Evolutionary conservation across 2,888 invertebrate species (phyloP).

Genomic region (Cataglyphis altisquamis): DNA sequence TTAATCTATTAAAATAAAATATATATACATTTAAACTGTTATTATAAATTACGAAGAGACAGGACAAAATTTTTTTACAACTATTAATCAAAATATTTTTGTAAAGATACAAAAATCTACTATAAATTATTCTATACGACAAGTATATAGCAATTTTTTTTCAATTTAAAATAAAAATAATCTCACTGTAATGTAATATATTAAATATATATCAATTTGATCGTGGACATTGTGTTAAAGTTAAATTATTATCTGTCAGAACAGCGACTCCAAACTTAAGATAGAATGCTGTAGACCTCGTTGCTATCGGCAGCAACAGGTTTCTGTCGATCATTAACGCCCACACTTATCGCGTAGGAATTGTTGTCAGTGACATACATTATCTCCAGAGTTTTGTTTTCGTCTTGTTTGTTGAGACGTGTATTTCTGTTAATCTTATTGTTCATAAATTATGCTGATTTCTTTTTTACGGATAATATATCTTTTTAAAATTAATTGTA

Average conservation of each 20-base stretch:
- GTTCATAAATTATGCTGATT: not conserved
- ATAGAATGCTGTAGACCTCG: not conserved
- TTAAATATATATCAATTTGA: not conserved
- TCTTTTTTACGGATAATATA: not conserved
- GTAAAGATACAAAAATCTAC: not conserved
- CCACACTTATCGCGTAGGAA: not conserved
- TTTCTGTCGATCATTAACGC: conserved; percentile 15
- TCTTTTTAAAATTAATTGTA: conserved; percentile 1
- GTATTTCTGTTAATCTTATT: not conserved
- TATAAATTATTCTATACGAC: not conserved
- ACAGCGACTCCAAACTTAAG: not conserved
- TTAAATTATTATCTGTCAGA: conserved; percentile 14
- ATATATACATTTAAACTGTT: not conserved
- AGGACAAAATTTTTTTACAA: not conserved
- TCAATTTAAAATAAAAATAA: not conserved
- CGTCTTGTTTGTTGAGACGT: not conserved
- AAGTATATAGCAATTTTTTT: not conserved
- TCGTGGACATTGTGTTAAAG: not conserved
- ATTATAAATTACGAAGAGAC: not conserved
- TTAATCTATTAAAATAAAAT: not conserved
- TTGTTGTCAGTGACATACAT: conserved; percentile 13
- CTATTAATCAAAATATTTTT: not conserved
- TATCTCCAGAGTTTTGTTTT: conserved; percentile 8
- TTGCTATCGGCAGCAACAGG: not conserved
- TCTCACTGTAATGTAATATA: not conserved